A percentile compares a stretch with the other conserved stretches of the same genome.
These are phyloP conservation scores for Dicyrtoma fusca DNA, from an alignment of 2,888 invertebrate genomes.

Conservation along the genomic window DNA sequence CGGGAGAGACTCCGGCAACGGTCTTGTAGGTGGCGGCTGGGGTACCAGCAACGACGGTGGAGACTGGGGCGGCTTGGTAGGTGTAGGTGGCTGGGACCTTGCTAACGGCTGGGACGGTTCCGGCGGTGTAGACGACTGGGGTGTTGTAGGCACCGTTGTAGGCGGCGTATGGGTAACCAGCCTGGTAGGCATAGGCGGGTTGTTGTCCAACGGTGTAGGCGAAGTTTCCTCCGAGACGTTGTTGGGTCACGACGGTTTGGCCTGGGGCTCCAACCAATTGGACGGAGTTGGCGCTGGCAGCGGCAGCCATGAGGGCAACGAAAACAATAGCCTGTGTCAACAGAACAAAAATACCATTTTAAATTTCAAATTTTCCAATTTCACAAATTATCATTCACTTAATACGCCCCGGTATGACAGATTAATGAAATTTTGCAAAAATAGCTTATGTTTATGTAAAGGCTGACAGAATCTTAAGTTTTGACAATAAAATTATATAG, in stretches of 20 bases:
- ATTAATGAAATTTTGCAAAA: too few species aligned
- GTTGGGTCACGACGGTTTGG: slow-evolving; percentile 42
- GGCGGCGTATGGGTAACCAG: background rate
- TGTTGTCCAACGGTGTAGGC: slow-evolving; percentile 44
- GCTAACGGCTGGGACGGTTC: background rate
- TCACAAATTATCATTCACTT: background rate
- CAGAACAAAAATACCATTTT: background rate
- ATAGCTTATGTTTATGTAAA: too few species aligned
- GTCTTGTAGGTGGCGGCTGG: slow-evolving; percentile 49
- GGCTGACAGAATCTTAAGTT: too few species aligned
- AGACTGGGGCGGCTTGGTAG: slow-evolving; percentile 25
- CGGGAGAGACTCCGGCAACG: slow-evolving; percentile 42
- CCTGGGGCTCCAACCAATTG: slow-evolving; percentile 15
- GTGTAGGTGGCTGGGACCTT: background rate
- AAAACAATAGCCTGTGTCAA: slow-evolving; percentile 44
- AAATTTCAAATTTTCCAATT: background rate
- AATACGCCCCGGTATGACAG: background rate
- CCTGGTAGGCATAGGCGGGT: background rate
- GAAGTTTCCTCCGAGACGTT: slow-evolving; percentile 50
- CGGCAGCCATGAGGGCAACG: slow-evolving; percentile 46
- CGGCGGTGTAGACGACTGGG: slow-evolving; percentile 3
- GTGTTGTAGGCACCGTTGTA: slow-evolving; percentile 42
- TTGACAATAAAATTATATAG: too few species aligned
- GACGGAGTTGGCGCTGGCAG: slow-evolving; percentile 40
- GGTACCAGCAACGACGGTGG: slow-evolving; percentile 39